phyloP scores from a whole-genome alignment of 2,888 invertebrate genomes.

The Apamea sordens region DNA sequence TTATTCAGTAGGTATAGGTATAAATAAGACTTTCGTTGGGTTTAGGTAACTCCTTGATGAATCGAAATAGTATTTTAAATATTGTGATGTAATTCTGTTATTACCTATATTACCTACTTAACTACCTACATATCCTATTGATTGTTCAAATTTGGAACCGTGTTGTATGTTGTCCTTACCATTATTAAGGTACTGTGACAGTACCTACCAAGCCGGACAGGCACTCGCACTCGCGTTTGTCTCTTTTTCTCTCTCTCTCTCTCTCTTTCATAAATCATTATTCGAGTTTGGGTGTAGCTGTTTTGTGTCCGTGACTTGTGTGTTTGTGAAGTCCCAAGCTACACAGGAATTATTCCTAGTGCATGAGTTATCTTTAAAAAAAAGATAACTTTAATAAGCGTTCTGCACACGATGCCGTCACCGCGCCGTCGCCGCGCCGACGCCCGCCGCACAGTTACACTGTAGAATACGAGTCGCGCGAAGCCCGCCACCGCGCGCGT shows the following conservation, averaged over 20 bases:
- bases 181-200: too few species aligned
- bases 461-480: too few species aligned
- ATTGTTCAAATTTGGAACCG: constrained; percentile 6
- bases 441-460: neutral
- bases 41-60: constrained; percentile 44
- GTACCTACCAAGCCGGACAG: too few species aligned
- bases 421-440: constrained; percentile 36
- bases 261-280: neutral
- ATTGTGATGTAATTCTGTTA: constrained; percentile 38
- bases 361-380: constrained; percentile 43
- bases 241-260: too few species aligned
- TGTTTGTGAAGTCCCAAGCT: constrained; percentile 38
- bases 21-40: constrained; percentile 37
- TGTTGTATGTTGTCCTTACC: too few species aligned
- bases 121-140: constrained; percentile 29
- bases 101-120: constrained; percentile 24
- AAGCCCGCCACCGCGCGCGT: neutral
- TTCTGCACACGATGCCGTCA: constrained; percentile 42
- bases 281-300: constrained; percentile 33
- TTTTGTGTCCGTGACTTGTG: constrained; percentile 34
- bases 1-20: constrained; percentile 34
- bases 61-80: constrained; percentile 46
- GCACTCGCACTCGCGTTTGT: too few species aligned
- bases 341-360: constrained; percentile 43
- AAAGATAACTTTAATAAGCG: constrained; percentile 35